Base-by-base conservation (phyloP, 2,797 vertebrate species). In the Balearica regulorum region DNA sequence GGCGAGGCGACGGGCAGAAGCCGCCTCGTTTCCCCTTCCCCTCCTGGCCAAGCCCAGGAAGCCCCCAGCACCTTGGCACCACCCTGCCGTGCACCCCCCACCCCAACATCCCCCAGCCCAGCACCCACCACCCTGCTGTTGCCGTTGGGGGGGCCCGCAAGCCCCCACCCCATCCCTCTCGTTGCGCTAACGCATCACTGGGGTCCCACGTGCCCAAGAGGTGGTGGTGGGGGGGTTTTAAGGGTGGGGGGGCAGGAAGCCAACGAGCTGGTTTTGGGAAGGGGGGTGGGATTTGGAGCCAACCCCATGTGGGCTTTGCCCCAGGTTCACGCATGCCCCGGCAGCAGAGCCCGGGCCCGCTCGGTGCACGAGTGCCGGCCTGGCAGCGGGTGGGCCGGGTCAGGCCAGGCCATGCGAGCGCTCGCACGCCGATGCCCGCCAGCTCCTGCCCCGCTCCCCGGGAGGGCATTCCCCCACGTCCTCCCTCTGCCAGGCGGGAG, bases 11-110 rank as follows among this genome's bases (percentile, higher is more conserved):
- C 41, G 49, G 87, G 94, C 94, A 96, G 93, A 89, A 78, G 83
- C 73, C 25, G 48, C 81, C 94, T 94, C 94, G 94, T 92, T 95
- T 96, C 94, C 96, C 94, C 60, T 94, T 94, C 94, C 94, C 79
- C 57, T 87, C 77, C 84, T 13, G 17, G 77, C 57, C 94, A 87
- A 90, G 70, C 33, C 73, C 91, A 87, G 94, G 96, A 89, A 81
- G 39, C 77, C 86, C 89, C 79, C 18, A 4, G 53, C 6, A 28
- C 78, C 80, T 68, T 79, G 87, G 60, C 83, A 83, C 60, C 16
- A 3, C 37, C 70, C 21, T 14, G 46, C 31, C 13, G 8, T 41
- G 54, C 9, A n/a, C 29, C 4, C 16, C 25, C 20, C 14, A 19
- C 55, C 54, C 54, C 64, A 53, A 24, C 29, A 37, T 37, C 54